These are phyloP conservation scores for Caenorhabditis sp. DNA, from an alignment of 2,888 invertebrate genomes.

Conservation along the genomic window DNA sequence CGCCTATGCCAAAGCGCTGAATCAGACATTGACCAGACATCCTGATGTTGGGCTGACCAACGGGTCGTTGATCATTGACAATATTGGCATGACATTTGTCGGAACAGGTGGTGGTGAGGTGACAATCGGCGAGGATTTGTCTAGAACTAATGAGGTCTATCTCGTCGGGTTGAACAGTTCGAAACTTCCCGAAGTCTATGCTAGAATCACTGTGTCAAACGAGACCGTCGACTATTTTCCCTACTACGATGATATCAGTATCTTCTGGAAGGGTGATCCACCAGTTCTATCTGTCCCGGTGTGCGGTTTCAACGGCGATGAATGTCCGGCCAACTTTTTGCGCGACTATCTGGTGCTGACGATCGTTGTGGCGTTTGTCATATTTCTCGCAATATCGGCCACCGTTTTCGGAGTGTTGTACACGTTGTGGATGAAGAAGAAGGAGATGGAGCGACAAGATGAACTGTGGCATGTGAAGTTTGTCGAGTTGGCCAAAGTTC, in stretches of 20 bases:
- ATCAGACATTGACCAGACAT: constrained; percentile 19
- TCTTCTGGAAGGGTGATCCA: constrained; percentile 31
- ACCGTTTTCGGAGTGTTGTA: constrained; percentile 31
- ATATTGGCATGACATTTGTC: constrained; percentile 31
- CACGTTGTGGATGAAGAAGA: constrained; percentile 31
- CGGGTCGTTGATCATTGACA: constrained; percentile 19
- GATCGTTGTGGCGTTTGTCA: constrained; percentile 31
- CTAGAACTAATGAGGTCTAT: constrained; percentile 29
- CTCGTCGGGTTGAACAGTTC: constrained; percentile 33
- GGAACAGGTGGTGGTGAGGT: constrained; percentile 10
- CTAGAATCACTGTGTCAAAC: constrained; percentile 22
- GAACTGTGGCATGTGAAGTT: constrained; percentile 46
- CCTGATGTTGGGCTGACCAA: constrained; percentile 13
- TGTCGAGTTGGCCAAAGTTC: constrained; percentile 11
- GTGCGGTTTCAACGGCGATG: constrained; percentile 47
- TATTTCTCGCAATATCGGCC: constrained; percentile 26
- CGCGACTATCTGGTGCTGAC: constrained; percentile 43
- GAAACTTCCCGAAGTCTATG: constrained; percentile 21
- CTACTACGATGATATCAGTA: constrained; percentile 9
- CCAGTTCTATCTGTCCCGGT: constrained; percentile 27
- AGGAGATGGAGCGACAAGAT: constrained; percentile 44
- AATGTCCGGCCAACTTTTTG: constrained; percentile 41
- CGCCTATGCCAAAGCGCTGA: constrained; percentile 40
- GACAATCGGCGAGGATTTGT: constrained; percentile 22
- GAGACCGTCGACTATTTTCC: neutral